Base-by-base conservation (phyloP, 2,113 vertebrate genomes). In the Hydrochoerus hydrochaeris region DNA sequence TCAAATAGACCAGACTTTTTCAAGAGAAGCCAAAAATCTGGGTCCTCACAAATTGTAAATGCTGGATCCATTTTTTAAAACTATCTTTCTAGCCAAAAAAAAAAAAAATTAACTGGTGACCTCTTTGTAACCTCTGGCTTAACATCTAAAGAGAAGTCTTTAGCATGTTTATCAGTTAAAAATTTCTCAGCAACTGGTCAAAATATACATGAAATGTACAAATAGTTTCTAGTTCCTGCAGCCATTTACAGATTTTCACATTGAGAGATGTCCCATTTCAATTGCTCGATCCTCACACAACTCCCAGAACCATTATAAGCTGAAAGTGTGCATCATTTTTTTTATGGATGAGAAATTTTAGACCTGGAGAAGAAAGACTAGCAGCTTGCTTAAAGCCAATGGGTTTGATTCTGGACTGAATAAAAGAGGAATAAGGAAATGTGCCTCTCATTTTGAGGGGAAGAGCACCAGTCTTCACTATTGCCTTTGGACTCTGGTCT, bases 11-110 rank as follows among this genome's bases (percentile, higher is more conserved):
- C 41, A 22, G 16, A 81, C 69, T 87, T 92, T 90, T 90, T 62
- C 58, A 81, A 91, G 81, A 92, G 75, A 73, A 93, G 80, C 67
- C 84, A 69, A 57, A 95, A 95, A n/a, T 92, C 78, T 87, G 94
- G 28, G 60, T 92, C 84, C 30, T 38, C 57, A 78, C 38, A 82
- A 69, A 58, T 93, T 96, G 38, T 82, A 93, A 95, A 93, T 63
- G 54, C 58, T 85, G 58, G 10, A 67, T 94, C 78, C 65, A 71
- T 88, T 91, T 95, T 95, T 75, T 2, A 0, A 93, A 93, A 88
- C 41, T 49, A 95, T 9, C 91, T 38, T 88, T 52, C 63, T 85
- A 88, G 41, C 35, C 69, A 85, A 91, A 84, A 49, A 80, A 94
- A 95, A 49, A 49, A 49, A 80, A 94, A 95, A 92, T 52, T 41